phyloP scores from a whole-genome alignment of 2,797 vertebrate species.

The Melanotaenia nigrans region DNA sequence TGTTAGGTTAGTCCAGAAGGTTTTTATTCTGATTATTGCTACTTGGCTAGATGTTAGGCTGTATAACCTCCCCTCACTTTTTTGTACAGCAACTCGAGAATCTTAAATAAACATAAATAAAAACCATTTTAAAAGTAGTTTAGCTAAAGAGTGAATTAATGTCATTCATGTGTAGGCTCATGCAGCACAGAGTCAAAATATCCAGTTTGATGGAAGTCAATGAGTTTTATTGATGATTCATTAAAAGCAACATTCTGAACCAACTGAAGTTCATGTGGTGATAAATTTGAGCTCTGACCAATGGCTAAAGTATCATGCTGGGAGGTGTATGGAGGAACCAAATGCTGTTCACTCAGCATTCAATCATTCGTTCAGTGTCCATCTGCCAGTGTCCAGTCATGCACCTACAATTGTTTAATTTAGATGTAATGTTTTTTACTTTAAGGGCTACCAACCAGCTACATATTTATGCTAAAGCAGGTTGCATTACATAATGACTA shows the following conservation, averaged over 20 bases:
- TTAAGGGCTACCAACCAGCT: background rate
- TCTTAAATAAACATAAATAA: no score
- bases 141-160: no score
- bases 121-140: no score
- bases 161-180: background rate
- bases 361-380: slow-evolving; percentile 65
- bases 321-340: slow-evolving; percentile 43
- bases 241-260: background rate
- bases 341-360: slow-evolving; percentile 42
- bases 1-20: no score
- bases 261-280: slow-evolving; percentile 18
- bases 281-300: slow-evolving; percentile 39
- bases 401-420: background rate
- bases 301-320: slow-evolving; percentile 48
- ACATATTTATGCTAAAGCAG: background rate
- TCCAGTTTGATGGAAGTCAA: background rate
- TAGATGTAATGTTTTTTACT: background rate
- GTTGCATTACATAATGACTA: background rate
- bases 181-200: no score
- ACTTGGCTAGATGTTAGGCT: no score
- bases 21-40: no score
- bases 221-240: slow-evolving; percentile 12
- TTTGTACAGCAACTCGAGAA: no score
- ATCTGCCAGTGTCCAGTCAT: slow-evolving; percentile 48
- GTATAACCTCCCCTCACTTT: no score